These are phyloP conservation scores for Agrilus planipennis DNA, from an alignment of 1,140 invertebrate species.

Conservation along the genomic window DNA sequence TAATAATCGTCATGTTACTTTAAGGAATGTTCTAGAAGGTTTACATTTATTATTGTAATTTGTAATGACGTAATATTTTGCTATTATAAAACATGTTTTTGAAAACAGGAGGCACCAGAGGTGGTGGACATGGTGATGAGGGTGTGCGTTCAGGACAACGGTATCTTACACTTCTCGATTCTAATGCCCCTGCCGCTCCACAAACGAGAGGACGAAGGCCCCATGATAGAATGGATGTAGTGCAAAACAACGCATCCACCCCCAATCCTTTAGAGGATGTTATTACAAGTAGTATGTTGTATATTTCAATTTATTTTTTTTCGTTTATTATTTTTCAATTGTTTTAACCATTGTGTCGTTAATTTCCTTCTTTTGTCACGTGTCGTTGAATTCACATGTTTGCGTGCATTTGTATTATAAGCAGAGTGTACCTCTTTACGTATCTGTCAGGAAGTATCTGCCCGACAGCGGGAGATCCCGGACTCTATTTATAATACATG, in stretches of 20 bases:
- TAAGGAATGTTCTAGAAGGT: no score
- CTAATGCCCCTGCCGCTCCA: slow-evolving; percentile 22
- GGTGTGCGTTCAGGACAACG: slow-evolving; percentile 18
- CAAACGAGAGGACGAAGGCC: slow-evolving; percentile 24
- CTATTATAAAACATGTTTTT: not conserved
- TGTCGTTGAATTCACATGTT: no score
- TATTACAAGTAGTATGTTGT: slow-evolving; percentile 27
- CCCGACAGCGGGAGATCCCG: no score
- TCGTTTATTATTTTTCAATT: not conserved
- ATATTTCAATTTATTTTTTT: not conserved
- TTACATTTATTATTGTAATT: no score
- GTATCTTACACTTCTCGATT: slow-evolving; percentile 22
- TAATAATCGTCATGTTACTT: no score
- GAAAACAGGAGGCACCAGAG: slow-evolving; percentile 28
- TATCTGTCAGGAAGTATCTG: no score
- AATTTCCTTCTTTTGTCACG: no score
- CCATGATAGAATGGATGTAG: slow-evolving; percentile 26
- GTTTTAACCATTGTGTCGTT: no score
- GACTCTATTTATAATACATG: no score
- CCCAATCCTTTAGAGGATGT: slow-evolving; percentile 29
- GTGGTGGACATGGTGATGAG: slow-evolving; percentile 29
- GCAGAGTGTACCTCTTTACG: no score
- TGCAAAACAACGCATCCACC: slow-evolving; percentile 20
- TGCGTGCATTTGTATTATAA: no score
- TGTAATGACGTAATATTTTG: not conserved